Conservation (phyloP, 2,888 invertebrate genomes). For the Aleiodes leptofemur region DNA sequence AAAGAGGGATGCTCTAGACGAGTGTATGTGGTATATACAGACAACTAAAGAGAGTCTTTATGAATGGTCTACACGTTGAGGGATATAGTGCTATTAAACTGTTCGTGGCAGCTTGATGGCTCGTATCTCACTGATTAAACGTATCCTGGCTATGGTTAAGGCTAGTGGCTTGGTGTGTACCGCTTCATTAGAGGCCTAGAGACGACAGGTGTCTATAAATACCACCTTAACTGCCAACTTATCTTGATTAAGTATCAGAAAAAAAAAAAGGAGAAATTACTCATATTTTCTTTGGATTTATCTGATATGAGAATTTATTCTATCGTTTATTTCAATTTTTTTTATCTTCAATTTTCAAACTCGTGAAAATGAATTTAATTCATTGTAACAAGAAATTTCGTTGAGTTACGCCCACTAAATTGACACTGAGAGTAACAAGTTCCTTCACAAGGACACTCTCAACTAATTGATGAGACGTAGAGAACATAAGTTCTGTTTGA, state of each 20-base stretch:
- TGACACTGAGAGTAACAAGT: constrained; percentile 50
- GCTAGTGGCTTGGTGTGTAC: not conserved
- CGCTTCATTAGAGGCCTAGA: constrained; percentile 21
- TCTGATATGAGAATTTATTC: too few relatives aligned
- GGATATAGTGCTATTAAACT: constrained; percentile 29
- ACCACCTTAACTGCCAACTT: constrained; percentile 19
- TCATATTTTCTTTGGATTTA: not conserved
- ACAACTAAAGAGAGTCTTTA: not conserved
- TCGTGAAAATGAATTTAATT: too few relatives aligned
- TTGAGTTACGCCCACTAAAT: constrained; percentile 46
- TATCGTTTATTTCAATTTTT: too few relatives aligned
- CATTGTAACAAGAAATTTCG: too few relatives aligned
- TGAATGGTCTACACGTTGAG: constrained; percentile 5
- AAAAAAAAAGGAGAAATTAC: not conserved
- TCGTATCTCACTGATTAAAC: constrained; percentile 46
- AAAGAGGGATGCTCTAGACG: not conserved
- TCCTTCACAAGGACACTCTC: constrained; percentile 54
- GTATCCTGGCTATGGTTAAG: constrained; percentile 1
- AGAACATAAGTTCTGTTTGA: constrained; percentile 34
- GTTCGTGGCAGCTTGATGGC: constrained; percentile 40
- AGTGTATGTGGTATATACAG: not conserved
- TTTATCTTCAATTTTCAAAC: too few relatives aligned
- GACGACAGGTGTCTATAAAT: constrained; percentile 43
- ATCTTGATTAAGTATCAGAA: constrained; percentile 4
- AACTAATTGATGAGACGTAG: constrained; percentile 54